Evolutionary conservation across 2,797 vertebrate species (phyloP).

Genomic region (Typhlichthys subterraneus): DNA sequence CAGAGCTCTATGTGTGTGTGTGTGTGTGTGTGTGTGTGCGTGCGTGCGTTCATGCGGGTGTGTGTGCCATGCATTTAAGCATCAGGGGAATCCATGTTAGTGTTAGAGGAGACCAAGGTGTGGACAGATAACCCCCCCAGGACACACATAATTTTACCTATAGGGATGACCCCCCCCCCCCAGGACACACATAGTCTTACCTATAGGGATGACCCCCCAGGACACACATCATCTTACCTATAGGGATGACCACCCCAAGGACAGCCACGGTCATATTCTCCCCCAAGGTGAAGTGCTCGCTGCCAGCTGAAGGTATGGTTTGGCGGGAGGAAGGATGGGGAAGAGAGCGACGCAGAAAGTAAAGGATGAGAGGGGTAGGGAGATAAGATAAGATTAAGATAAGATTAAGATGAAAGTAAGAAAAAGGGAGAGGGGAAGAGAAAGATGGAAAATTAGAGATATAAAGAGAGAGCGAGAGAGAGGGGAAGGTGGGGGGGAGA

Average conservation of each 20-base stretch:
- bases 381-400: constrained; percentile 8
- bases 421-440: constrained; percentile 1
- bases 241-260: constrained; percentile 91
- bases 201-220: constrained; percentile 6
- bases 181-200: too few species aligned
- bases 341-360: background rate
- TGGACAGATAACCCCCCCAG: too few species aligned
- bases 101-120: too few species aligned
- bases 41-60: background rate
- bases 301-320: constrained; percentile 82
- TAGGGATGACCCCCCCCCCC: too few species aligned
- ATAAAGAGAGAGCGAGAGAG: background rate
- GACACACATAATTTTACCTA: too few species aligned
- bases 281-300: constrained; percentile 83
- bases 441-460: background rate
- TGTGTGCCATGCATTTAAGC: too few species aligned
- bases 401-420: background rate
- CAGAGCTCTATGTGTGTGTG: background rate
- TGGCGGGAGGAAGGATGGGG: constrained; percentile 20
- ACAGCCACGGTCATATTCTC: constrained; percentile 93
- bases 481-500: background rate
- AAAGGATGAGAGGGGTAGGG: constrained; percentile 2
- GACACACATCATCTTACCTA: constrained; percentile 84
- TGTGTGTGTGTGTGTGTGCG: background rate
- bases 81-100: too few species aligned